Percentiles rank a stretch among this genome's conserved stretches.
Conservation (phyloP, 2,113 vertebrate genomes). For the Rhinopomastus cyanomelas region DNA sequence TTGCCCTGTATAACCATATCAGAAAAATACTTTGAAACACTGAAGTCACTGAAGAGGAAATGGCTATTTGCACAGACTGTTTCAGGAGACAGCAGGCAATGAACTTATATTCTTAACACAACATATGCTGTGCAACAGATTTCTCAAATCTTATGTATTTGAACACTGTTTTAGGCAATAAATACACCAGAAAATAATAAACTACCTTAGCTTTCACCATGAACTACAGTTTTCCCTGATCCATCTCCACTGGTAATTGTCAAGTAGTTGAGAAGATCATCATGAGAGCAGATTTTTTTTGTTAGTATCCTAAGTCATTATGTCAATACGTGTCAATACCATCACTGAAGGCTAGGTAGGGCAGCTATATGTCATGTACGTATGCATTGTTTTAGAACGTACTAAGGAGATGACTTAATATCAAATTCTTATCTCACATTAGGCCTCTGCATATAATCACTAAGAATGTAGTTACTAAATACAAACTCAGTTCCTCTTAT, state of each 20-base stretch:
- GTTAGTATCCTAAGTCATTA: not conserved
- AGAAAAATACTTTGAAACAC: not conserved
- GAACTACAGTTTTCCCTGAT: not conserved
- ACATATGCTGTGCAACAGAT: not conserved
- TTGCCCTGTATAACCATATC: not conserved
- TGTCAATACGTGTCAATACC: not conserved
- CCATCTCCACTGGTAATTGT: not conserved
- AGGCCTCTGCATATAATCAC: not conserved
- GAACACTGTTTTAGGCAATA: not conserved
- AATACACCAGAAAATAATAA: not conserved
- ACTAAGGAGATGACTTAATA: not conserved
- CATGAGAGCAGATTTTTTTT: not conserved
- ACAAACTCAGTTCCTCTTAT: not conserved
- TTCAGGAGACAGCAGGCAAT: not conserved
- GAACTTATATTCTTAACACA: not conserved
- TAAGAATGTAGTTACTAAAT: not conserved
- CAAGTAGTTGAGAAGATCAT: not conserved
- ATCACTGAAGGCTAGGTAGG: not conserved
- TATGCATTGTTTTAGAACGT: not conserved
- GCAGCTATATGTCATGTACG: not conserved
- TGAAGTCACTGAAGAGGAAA: not conserved
- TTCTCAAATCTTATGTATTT: not conserved
- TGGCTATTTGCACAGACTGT: not conserved
- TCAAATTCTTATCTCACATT: not conserved
- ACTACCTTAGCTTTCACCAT: not conserved